Conservation (phyloP, 2,888 invertebrate genomes). For the Philopedon plagiatum region DNA sequence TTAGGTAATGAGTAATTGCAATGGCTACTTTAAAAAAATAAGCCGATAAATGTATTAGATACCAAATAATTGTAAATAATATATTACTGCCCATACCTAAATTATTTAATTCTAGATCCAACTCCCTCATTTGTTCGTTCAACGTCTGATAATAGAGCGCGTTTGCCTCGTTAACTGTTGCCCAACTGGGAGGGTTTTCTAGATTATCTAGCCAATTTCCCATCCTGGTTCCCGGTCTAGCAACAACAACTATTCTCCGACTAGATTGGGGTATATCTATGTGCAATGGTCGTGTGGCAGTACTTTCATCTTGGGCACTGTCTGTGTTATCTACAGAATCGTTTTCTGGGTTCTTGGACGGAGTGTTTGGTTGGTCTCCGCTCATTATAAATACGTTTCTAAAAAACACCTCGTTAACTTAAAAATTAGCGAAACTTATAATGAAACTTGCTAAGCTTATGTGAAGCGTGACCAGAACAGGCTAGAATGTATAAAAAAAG, state of each 20-base stretch:
- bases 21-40: no score
- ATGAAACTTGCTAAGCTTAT: not conserved
- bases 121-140: slow-evolving; percentile 27
- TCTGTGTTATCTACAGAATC: not conserved
- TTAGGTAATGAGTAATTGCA: no score
- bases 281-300: not conserved
- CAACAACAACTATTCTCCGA: not conserved
- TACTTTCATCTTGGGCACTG: not conserved
- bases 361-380: not conserved
- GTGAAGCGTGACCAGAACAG: not conserved
- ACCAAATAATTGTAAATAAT: no score
- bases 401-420: no score
- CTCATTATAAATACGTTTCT: not conserved
- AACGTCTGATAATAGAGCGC: slow-evolving; percentile 40
- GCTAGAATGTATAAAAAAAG: not conserved
- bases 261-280: not conserved
- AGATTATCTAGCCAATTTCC: not conserved
- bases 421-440: not conserved
- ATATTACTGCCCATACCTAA: not conserved
- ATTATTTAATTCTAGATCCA: slow-evolving; percentile 15
- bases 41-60: no score
- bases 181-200: slow-evolving; percentile 7
- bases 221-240: not conserved
- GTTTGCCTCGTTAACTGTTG: slow-evolving; percentile 28
- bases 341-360: not conserved